Base-by-base conservation (phyloP, 2,113 vertebrate genomes). In the Cygnus buccinator region DNA sequence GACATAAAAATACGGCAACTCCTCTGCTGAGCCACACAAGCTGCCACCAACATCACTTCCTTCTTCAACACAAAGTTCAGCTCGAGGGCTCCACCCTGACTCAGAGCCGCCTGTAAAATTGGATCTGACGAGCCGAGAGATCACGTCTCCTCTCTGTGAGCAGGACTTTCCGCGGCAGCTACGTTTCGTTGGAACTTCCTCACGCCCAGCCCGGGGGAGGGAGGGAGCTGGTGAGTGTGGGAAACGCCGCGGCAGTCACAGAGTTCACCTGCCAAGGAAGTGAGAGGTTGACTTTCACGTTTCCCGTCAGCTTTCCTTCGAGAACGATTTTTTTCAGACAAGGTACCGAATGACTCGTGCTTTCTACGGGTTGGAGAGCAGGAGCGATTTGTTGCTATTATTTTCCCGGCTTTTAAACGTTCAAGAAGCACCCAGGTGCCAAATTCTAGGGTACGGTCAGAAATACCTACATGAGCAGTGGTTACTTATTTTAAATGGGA, bases 21-120 rank as follows among this genome's bases (percentile, higher is more conserved):
- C 68, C 4, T 94, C 93, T 93, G 95, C 96, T 93, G 82, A 94
- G 95, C 89, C 93, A 87, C 92, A 55, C 68, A 9, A 78, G 90
- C 95, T 67, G 86, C 96, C 89, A 35, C 89, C 91, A 80, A 14
- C 94, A 67, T 73, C 90, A 94, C 92, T 95, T 96, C 94, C 96
- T 95, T 41, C 81, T 93, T 2, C 14, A 43, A 48, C 1, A 52
- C 91, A 87, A 84, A 91, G 94, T 91, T 89, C 93, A 93, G 58
- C 26, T 48, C 20, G 0, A 23, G 33, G 89, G 84, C 94, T 97
- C 93, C 94, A 55, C 95, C 90, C 93, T 96, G 93, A 80, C 94
- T 92, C 93, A 77, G 92, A 88, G 96, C 93, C 7, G 83, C 93
- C 95, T 28, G 46, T 80, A 92, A 94, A 94, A 93, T 83, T 71